Evolutionary conservation across 2,888 invertebrate genomes (phyloP), one percentile per base, ranked within the genome.

Genomic region (Trissoscelio sp.): DNA sequence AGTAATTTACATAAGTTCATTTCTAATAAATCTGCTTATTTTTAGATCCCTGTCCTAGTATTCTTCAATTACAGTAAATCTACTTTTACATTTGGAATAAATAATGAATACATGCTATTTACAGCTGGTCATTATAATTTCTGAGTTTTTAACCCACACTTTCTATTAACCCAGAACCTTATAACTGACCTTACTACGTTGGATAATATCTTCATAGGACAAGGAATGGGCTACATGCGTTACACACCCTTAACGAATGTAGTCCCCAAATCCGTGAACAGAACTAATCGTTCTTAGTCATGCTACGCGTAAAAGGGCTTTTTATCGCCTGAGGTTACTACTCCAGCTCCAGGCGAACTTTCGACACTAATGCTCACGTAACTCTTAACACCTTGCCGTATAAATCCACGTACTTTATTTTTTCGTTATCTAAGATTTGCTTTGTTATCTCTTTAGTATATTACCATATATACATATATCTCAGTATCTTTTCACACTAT

Each of bases 141-240:
- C n/a, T n/a, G n/a, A n/a, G n/a, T n/a, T n/a, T n/a, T n/a, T n/a
- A n/a, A n/a, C n/a, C 24, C 6, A 6, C 24, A 24, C 11, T 18
- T 37, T 16, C n/a, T 14, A 46, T 48, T 28, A 62, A 62, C 46
- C 34, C 16, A 48, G 44, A 73, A 70, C 79, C 77, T 66, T 75
- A 58, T 85, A 79, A 85, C 85, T 86, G 86, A 86, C 85, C 86
- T 86, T 82, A 80, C 82, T 64, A 80, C 79, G 75, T 20, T 20
- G 48, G 14, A 46, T 34, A 70, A 46, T 55, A 44, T 66, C 66
- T 82, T 69, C 69, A 69, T 69, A 69, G 44, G 69, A 16, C 57
- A 69, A 28, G 57, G 34, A 42, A 46, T 44, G 12, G 28, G 57
- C 18, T 69, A 28, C 69, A 31, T 18, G 46, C 20, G 6, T 66